Evolutionary conservation across 92 coral and sea anemone species (phyloP).

Genomic region (Phenganax stokvisi): DNA sequence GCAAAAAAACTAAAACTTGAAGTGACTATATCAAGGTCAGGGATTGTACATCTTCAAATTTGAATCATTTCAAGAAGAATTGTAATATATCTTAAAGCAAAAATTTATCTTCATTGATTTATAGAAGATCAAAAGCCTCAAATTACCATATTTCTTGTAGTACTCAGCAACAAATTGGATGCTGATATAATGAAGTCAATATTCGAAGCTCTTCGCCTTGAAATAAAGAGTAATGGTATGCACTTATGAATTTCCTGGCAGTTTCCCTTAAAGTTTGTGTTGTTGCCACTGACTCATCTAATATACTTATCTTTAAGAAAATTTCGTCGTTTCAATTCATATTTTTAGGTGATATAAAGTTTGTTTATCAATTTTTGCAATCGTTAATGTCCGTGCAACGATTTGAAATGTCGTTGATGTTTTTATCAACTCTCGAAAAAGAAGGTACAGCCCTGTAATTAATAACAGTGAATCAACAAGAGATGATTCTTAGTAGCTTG

Average conservation of each 20-base stretch:
- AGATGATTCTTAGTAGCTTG: neutral
- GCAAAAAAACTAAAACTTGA: no score
- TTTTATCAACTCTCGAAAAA: slow-evolving; percentile 53
- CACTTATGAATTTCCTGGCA: neutral
- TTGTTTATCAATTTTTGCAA: slow-evolving; percentile 59
- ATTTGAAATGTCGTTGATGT: slow-evolving; percentile 75
- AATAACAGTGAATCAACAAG: neutral
- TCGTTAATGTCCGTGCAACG: slow-evolving; percentile 64
- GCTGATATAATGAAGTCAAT: slow-evolving; percentile 76
- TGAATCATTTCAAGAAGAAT: no score
- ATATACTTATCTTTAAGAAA: neutral
- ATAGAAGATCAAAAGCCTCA: neutral
- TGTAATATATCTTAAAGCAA: neutral
- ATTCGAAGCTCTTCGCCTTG: slow-evolving; percentile 61
- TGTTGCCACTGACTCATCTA: neutral
- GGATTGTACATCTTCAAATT: no score
- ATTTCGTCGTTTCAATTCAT: neutral
- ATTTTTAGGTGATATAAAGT: slow-evolving; percentile 61
- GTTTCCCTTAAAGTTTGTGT: neutral
- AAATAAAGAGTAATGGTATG: slow-evolving; percentile 69
- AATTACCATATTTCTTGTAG: slow-evolving; percentile 38
- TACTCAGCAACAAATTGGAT: slow-evolving; percentile 82
- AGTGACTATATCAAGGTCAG: no score
- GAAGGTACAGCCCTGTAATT: slow-evolving; percentile 37
- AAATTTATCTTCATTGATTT: neutral